Evolutionary conservation across 2,888 invertebrate species (phyloP).

Genomic region (Pheosia gnoma): DNA sequence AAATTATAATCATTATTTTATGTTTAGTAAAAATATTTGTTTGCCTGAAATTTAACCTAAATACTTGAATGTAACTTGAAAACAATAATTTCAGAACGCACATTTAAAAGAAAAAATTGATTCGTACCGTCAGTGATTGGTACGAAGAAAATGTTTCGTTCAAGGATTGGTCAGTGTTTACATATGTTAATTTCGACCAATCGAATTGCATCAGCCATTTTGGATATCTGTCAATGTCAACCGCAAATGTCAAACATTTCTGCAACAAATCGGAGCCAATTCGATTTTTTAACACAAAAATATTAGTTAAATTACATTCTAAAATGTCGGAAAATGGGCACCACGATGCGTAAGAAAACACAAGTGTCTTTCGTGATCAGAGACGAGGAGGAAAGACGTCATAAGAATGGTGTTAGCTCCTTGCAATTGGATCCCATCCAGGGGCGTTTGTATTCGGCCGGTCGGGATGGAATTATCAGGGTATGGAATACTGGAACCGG

Average conservation of each 20-base stretch:
- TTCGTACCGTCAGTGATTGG: too few species aligned
- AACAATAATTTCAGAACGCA: constrained; percentile 17
- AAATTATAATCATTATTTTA: too few species aligned
- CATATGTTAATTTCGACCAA: constrained; percentile 17
- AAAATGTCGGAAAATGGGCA: constrained; percentile 83
- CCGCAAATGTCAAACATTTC: constrained; percentile 21
- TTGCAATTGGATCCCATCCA: constrained; percentile 95
- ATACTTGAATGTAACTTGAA: neutral
- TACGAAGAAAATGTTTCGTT: too few species aligned
- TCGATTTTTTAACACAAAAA: constrained; percentile 35
- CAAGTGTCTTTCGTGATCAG: constrained; percentile 99
- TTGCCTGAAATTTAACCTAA: too few species aligned
- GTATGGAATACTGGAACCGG: constrained; percentile 90
- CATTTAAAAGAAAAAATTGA: neutral
- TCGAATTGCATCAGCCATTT: constrained; percentile 34
- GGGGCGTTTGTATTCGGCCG: constrained; percentile 97
- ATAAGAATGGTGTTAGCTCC: constrained; percentile 98
- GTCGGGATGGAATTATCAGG: constrained; percentile 98
- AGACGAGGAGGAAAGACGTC: constrained; percentile 96
- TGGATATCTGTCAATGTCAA: constrained; percentile 29
- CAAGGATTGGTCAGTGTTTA: constrained; percentile 17
- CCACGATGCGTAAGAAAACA: constrained; percentile 82
- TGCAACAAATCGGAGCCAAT: constrained; percentile 27
- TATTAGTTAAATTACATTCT: constrained; percentile 55
- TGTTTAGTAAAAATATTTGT: too few species aligned